Percentiles rank a stretch among this genome's conserved stretches.
These are phyloP conservation scores for Dysmachus trigonus DNA, from an alignment of 2,888 invertebrate species.

Conservation along the genomic window DNA sequence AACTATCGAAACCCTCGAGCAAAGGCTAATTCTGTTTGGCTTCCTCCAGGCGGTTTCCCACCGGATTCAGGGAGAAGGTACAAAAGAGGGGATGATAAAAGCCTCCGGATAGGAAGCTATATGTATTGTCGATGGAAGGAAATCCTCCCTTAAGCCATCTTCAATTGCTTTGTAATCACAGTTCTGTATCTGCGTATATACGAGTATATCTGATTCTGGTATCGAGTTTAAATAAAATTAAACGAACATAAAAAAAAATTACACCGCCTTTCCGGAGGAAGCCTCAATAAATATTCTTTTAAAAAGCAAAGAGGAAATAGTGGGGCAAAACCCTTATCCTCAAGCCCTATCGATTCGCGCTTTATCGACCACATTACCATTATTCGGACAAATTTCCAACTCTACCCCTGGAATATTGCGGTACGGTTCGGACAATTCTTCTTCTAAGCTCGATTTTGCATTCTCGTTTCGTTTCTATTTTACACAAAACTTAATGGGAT, in stretches of 20 bases:
- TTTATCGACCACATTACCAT: background rate
- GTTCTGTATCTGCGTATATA: background rate
- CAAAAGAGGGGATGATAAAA: background rate
- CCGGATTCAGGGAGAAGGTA: background rate
- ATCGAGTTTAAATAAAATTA: background rate
- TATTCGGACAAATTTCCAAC: background rate
- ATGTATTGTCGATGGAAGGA: background rate
- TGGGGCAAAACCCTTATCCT: background rate
- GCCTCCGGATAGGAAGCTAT: background rate
- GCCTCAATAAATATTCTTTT: background rate
- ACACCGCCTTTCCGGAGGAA: background rate
- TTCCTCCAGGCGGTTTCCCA: background rate
- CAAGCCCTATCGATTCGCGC: background rate
- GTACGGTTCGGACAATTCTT: background rate
- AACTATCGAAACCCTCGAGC: background rate
- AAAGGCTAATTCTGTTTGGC: background rate
- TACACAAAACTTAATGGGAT: constrained; percentile 16
- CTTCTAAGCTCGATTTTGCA: background rate
- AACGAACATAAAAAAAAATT: background rate
- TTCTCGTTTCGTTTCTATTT: background rate
- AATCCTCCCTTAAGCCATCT: background rate
- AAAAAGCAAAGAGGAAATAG: background rate
- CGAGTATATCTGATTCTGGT: background rate
- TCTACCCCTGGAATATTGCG: background rate
- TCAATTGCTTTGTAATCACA: constrained; percentile 5